Percentiles rank a stretch among this genome's conserved stretches.
Conservation (phyloP, 2,888 invertebrate species). For the Corbicula japonica region DNA sequence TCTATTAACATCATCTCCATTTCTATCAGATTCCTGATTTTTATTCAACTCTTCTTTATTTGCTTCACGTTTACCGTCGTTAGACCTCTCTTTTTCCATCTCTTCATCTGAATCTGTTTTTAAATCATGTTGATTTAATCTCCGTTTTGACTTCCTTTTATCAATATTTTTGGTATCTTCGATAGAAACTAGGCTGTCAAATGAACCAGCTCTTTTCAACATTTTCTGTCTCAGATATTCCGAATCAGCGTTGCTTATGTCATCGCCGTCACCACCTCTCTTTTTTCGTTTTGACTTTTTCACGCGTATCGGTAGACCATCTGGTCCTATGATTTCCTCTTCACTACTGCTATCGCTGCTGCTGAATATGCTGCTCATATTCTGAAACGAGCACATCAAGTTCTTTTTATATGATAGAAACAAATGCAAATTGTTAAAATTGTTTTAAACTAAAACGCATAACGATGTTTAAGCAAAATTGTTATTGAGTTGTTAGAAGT, state of each 20-base stretch:
- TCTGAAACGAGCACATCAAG: conserved; percentile 29
- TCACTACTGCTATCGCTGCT: conserved; percentile 14
- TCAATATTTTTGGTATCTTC: conserved; percentile 38
- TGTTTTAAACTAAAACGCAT: no score
- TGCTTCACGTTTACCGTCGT: not conserved
- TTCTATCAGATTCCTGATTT: not conserved
- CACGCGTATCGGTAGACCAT: conserved; percentile 34
- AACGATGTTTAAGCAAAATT: no score
- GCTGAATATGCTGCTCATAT: conserved; percentile 41
- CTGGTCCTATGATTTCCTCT: conserved; percentile 42
- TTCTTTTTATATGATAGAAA: no score
- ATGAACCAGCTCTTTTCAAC: conserved; percentile 39
- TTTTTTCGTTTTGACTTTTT: conserved; percentile 27
- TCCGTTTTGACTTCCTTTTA: conserved; percentile 27
- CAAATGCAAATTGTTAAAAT: no score
- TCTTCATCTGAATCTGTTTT: conserved; percentile 18
- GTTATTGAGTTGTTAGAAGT: no score
- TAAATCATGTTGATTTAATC: conserved; percentile 29
- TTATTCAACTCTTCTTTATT: conserved; percentile 1
- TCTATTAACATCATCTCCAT: not conserved
- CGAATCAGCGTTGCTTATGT: conserved; percentile 20
- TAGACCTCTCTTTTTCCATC: not conserved
- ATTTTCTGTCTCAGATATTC: conserved; percentile 29
- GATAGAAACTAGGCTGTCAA: conserved; percentile 43
- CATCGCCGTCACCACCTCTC: conserved; percentile 21